Evolutionary conservation across 1,140 invertebrate genomes (phyloP).

Genomic region (Halyomorpha halys): DNA sequence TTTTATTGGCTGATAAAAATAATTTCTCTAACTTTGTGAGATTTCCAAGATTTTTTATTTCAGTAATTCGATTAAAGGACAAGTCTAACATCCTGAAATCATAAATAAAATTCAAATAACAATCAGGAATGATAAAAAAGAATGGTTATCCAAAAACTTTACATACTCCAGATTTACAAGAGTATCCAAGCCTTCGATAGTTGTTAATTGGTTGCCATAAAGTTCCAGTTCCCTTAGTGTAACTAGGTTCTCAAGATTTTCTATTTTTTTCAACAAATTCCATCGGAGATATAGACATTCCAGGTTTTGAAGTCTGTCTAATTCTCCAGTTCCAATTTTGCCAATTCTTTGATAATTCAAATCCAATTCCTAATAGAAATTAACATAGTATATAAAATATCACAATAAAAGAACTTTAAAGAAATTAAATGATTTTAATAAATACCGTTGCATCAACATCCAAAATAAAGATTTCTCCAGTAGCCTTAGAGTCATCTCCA

Average conservation of each 20-base stretch:
- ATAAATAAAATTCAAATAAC: slow-evolving; percentile 20
- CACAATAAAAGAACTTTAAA: not conserved
- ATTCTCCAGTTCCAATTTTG: slow-evolving; percentile 61
- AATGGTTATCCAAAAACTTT: not conserved
- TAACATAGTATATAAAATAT: not conserved
- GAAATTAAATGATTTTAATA: not conserved
- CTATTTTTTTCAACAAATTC: slow-evolving; percentile 92
- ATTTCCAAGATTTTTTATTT: slow-evolving; percentile 75
- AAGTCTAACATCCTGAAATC: slow-evolving; percentile 74
- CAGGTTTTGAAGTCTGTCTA: slow-evolving; percentile 60
- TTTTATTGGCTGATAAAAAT: slow-evolving; percentile 88
- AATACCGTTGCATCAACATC: not conserved
- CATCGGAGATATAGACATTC: slow-evolving; percentile 79
- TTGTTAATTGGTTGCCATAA: slow-evolving; percentile 91
- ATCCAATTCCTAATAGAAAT: slow-evolving; percentile 54
- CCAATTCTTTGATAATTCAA: slow-evolving; percentile 77
- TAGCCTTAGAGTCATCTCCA: not conserved
- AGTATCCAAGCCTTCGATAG: slow-evolving; percentile 77
- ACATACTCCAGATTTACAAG: slow-evolving; percentile 85
- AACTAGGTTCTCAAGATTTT: slow-evolving; percentile 63
- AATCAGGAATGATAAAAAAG: too few species aligned
- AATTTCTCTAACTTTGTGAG: slow-evolving; percentile 76
- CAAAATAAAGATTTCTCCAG: slow-evolving; percentile 10
- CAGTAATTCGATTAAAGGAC: slow-evolving; percentile 91
- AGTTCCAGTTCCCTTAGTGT: slow-evolving; percentile 81